phyloP scores from a whole-genome alignment of 2,797 vertebrate species.

The Phyllotis vaccarum region DNA sequence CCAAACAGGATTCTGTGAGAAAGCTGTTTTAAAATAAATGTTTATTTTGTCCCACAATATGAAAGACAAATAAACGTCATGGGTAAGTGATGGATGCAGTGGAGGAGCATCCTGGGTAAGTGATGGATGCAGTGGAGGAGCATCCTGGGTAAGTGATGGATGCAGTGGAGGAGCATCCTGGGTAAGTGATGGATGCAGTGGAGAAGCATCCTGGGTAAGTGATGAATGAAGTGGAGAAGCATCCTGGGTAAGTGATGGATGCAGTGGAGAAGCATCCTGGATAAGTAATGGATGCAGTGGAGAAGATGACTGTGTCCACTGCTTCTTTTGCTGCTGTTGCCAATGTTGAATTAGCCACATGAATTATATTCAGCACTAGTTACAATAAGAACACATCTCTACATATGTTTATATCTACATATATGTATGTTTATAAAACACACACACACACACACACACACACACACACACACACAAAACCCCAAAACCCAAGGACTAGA shows the following conservation, averaged over 20 bases:
- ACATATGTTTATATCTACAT: not conserved
- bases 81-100: not conserved
- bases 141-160: not conserved
- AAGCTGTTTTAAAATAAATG: conserved; percentile 46
- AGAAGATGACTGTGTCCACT: not conserved
- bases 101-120: not conserved
- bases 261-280: not conserved
- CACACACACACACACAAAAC: not conserved
- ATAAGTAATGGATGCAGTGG: not conserved
- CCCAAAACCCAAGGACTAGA: not conserved
- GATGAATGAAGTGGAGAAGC: too few relatives aligned
- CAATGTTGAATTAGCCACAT: not conserved
- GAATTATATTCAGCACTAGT: not conserved
- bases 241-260: not conserved
- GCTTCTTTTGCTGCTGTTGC: not conserved
- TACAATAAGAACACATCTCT: not conserved
- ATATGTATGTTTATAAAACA: not conserved
- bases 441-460: not conserved
- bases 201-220: too few relatives aligned
- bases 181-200: not conserved
- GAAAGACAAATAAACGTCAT: conserved; percentile 19
- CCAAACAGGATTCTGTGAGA: conserved; percentile 5
- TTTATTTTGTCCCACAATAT: conserved; percentile 35
- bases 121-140: not conserved
- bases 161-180: not conserved